phyloP scores from a whole-genome alignment of 2,888 invertebrate species.

The Drosophila demipolita region DNA sequence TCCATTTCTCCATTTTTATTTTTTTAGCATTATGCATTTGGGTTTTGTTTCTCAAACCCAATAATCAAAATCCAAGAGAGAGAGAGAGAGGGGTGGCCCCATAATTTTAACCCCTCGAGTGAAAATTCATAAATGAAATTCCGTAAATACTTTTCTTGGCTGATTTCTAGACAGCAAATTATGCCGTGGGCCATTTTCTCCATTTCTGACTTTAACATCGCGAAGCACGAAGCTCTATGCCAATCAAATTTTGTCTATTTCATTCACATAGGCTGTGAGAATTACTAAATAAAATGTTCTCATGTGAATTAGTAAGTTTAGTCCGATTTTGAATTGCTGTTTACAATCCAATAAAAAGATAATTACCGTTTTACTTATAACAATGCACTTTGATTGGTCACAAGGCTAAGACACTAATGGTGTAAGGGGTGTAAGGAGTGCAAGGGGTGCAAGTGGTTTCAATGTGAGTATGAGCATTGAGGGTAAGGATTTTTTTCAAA shows the following conservation, averaged over 20 bases:
- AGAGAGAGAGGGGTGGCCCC: not conserved
- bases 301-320: not conserved
- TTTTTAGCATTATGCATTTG: slow-evolving; percentile 68
- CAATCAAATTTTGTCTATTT: no score
- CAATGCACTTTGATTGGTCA: not conserved
- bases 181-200: slow-evolving; percentile 35
- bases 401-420: not conserved
- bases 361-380: not conserved
- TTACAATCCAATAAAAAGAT: not conserved
- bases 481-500: slow-evolving; percentile 8
- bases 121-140: slow-evolving; percentile 76
- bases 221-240: no score
- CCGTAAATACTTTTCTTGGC: slow-evolving; percentile 70
- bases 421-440: not conserved
- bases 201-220: not conserved
- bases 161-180: slow-evolving; percentile 56
- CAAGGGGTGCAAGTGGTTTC: not conserved
- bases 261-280: not conserved
- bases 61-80: slow-evolving; percentile 3
- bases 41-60: slow-evolving; percentile 35
- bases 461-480: slow-evolving; percentile 2
- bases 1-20: slow-evolving; percentile 47
- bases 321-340: not conserved
- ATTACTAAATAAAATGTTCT: not conserved
- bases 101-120: slow-evolving; percentile 52